Evolutionary conservation across 1,140 invertebrate genomes (phyloP), one percentile per base, ranked within the genome.

Genomic region (Polyergus mexicanus): DNA sequence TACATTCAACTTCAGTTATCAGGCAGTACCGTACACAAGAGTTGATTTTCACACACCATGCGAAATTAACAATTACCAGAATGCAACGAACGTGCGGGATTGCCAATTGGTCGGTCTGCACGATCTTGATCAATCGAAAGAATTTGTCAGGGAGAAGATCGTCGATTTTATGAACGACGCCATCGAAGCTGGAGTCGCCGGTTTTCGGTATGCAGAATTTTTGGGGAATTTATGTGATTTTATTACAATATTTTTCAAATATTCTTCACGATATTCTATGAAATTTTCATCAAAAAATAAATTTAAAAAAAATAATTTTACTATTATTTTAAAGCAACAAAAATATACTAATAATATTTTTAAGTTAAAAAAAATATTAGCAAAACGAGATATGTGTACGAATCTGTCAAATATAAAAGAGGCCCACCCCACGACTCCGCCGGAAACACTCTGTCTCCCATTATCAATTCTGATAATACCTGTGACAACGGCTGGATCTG

Each of bases 401-500:
- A 56, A 51, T 54, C 77, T 69, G 3, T 13, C 47, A 44, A 54
- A 19, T 51, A 69, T 68, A 56, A 44, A 71, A 65, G 51, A 38
- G 38, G 95, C 1, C 96, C 96, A 69, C 95, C 95, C 63, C 92
- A 91, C 5, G 91, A 95, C 72, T 60, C n/a, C 4, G 66, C 13
- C 0, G 96, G 96, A 11, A 97, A 97, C 87, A 97, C 96, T 22
- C 94, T 97, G 13, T 95, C 96, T 16, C 96, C 97, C 8, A 94
- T 93, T 28, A 96, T 98, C 60, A 96, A 97, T 56, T 74, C 95
- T n/a, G 94, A 98, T 88, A 95, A 96, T 1, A 95, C 95, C 1
- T 99, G 98, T 90, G 96, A 95, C 0, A 97, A 97, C 90, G 98
- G 98, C 1, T 99, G 98, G 98, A 94, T 98, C 0, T 99, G 98